phyloP scores from a whole-genome alignment of 2,888 invertebrate species.

The Nomada fabriciana region DNA sequence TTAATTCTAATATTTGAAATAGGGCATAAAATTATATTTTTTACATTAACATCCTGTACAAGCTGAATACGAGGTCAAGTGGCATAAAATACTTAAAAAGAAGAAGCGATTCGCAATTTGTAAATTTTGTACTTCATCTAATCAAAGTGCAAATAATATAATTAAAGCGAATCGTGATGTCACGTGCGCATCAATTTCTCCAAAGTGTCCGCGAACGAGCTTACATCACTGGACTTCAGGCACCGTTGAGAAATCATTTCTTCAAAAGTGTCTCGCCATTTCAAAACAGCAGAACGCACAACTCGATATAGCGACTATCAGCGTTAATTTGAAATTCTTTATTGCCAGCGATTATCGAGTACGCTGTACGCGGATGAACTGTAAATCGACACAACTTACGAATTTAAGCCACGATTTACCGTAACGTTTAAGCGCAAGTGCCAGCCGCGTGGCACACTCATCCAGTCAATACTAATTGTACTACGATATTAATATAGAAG shows the following conservation, averaged over 20 bases:
- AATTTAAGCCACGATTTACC: slow-evolving; percentile 59
- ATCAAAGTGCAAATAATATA: background rate
- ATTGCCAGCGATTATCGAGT: slow-evolving; percentile 66
- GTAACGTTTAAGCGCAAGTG: slow-evolving; percentile 46
- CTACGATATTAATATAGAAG: slow-evolving; percentile 34
- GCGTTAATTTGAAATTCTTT: slow-evolving; percentile 11
- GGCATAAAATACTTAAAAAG: background rate
- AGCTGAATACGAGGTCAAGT: background rate
- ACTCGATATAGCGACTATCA: background rate
- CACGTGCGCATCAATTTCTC: background rate
- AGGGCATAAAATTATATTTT: background rate
- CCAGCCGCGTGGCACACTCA: slow-evolving; percentile 42
- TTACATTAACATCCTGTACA: background rate
- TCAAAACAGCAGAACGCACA: background rate
- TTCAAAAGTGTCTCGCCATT: background rate
- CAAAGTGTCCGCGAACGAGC: background rate
- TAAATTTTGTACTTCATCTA: background rate
- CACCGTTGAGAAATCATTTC: no score
- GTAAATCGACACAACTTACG: slow-evolving; percentile 51
- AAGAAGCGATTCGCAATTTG: background rate
- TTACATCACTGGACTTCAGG: slow-evolving; percentile 6
- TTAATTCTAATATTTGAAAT: background rate
- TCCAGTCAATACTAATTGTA: slow-evolving; percentile 64
- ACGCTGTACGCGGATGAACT: slow-evolving; percentile 54
- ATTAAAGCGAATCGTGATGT: background rate